These are phyloP conservation scores for Slavum lentiscoides DNA, from an alignment of 2,888 invertebrate genomes.

Conservation along the genomic window DNA sequence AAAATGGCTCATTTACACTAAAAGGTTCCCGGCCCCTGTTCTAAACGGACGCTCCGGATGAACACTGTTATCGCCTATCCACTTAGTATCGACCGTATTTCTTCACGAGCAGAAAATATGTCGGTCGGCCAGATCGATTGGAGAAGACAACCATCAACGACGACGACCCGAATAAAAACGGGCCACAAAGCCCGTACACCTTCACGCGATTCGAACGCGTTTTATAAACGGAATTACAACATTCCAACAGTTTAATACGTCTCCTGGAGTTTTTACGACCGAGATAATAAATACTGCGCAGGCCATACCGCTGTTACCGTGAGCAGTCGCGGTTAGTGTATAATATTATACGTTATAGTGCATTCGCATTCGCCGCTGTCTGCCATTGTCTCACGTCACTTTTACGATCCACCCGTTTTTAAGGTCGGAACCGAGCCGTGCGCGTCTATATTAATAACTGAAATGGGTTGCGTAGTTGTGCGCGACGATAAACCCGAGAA, in stretches of 20 bases:
- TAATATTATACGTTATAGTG: too few relatives aligned
- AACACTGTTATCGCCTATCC: too few relatives aligned
- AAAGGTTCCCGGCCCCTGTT: too few relatives aligned
- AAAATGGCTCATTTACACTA: too few relatives aligned
- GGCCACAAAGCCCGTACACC: too few relatives aligned
- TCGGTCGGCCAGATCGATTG: not conserved
- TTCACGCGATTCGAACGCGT: not conserved
- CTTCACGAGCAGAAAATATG: too few relatives aligned
- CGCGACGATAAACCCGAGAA: too few relatives aligned
- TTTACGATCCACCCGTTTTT: not conserved
- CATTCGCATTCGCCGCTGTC: not conserved
- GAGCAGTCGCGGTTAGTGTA: not conserved
- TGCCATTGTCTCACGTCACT: not conserved
- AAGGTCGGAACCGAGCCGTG: not conserved
- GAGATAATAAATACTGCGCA: slow-evolving; percentile 17
- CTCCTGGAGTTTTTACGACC: slow-evolving; percentile 13
- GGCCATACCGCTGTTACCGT: not conserved
- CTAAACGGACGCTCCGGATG: too few relatives aligned
- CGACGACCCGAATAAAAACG: not conserved
- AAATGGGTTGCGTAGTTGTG: too few relatives aligned
- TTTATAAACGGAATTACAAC: slow-evolving; percentile 22
- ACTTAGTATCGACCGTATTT: too few relatives aligned
- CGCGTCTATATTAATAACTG: too few relatives aligned
- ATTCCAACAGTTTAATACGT: slow-evolving; percentile 22
- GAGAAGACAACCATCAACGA: not conserved